Conservation (phyloP, 2,797 vertebrate species). For the Antennarius maculatus region DNA sequence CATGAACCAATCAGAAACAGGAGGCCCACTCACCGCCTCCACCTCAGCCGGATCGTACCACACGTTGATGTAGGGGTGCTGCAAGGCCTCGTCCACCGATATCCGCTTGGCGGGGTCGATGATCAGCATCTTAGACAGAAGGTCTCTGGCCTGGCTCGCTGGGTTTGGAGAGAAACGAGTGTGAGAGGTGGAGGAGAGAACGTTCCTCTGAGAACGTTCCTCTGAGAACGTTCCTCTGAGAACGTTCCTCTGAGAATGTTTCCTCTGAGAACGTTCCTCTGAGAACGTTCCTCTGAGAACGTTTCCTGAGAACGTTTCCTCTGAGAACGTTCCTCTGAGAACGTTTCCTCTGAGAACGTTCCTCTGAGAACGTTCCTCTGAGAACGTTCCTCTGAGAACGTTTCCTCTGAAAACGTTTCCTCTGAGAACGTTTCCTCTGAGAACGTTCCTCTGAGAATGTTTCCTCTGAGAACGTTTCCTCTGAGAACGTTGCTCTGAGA, state of each 20-base stretch:
- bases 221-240: conserved; percentile 43
- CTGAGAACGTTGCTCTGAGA: conserved; percentile 37
- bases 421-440: conserved; percentile 43
- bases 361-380: conserved; percentile 47
- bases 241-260: conserved; percentile 36
- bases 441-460: conserved; percentile 34
- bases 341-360: conserved; percentile 36
- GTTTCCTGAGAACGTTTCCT: too few species aligned
- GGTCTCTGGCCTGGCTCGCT: conserved; percentile 99
- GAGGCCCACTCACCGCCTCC: conserved; percentile 90
- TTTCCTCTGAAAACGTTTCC: too few species aligned
- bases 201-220: not conserved
- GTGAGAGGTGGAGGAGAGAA: conserved; percentile 14
- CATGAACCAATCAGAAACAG: conserved; percentile 38
- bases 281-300: conserved; percentile 32
- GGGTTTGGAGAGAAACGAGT: conserved; percentile 49
- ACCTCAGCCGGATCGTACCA: conserved; percentile 99
- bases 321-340: conserved; percentile 37
- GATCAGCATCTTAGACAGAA: conserved; percentile 98
- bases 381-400: conserved; percentile 29
- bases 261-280: conserved; percentile 48
- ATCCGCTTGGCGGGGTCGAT: conserved; percentile 97
- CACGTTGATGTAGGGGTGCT: conserved; percentile 99
- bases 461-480: conserved; percentile 48
- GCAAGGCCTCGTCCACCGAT: conserved; percentile 98